These are phyloP conservation scores for Fistularia commersonii DNA, from an alignment of 2,797 vertebrate genomes.

Conservation along the genomic window DNA sequence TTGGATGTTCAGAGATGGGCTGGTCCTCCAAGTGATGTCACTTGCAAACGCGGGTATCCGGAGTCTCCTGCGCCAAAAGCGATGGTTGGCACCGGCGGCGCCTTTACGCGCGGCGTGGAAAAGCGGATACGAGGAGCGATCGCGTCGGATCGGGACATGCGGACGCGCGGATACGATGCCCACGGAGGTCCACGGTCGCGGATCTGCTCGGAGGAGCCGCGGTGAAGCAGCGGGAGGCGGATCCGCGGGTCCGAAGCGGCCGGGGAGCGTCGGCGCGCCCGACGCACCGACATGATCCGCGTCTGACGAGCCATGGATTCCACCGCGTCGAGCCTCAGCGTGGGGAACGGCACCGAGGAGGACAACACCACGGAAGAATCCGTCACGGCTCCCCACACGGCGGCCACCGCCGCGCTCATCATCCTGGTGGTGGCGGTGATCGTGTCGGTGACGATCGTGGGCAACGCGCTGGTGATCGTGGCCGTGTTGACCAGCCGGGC, in stretches of 20 bases:
- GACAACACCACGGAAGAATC: conserved; percentile 57
- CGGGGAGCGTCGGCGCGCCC: conserved; percentile 1
- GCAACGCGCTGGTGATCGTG: conserved; percentile 85
- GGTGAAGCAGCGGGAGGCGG: conserved; percentile 16
- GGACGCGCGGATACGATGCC: too few relatives aligned
- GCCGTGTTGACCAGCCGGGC: conserved; percentile 86
- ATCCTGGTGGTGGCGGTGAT: conserved; percentile 77
- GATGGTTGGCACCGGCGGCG: conserved; percentile 25
- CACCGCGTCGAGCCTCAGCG: conserved; percentile 35
- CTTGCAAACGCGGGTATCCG: conserved; percentile 42
- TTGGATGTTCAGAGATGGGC: conserved; percentile 44
- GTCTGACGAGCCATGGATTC: conserved; percentile 68
- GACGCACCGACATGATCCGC: conserved; percentile 55
- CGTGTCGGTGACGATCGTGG: conserved; percentile 81
- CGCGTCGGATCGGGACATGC: conserved; percentile 19
- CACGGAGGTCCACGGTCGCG: too few relatives aligned
- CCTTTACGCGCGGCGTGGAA: conserved; percentile 44
- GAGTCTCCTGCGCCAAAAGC: conserved; percentile 25
- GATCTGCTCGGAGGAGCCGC: too few relatives aligned
- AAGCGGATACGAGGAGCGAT: too few relatives aligned
- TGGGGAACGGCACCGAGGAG: conserved; percentile 66
- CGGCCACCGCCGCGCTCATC: conserved; percentile 73
- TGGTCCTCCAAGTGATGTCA: conserved; percentile 66
- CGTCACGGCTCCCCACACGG: conserved; percentile 56
- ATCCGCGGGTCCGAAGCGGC: conserved; percentile 8